Evolutionary conservation across 2,888 invertebrate genomes (phyloP).

Genomic region (Oscheius onirici): DNA sequence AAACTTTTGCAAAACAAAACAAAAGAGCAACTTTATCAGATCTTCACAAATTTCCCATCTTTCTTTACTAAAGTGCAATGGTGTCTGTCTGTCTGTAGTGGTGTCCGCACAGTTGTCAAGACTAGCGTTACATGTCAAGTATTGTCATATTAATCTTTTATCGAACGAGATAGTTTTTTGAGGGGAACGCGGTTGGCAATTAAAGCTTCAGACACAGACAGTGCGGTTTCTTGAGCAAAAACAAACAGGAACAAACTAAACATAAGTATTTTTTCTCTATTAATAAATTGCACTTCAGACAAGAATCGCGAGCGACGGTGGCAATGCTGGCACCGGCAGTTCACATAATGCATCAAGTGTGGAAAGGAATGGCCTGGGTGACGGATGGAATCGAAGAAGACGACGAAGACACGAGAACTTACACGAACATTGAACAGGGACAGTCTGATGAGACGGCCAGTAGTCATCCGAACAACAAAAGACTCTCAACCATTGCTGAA

Average conservation of each 20-base stretch:
- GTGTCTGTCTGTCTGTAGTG: no score
- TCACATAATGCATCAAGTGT: slow-evolving; percentile 71
- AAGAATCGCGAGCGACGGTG: slow-evolving; percentile 68
- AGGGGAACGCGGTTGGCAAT: no score
- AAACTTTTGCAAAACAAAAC: no score
- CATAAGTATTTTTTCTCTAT: not conserved
- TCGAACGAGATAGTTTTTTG: no score
- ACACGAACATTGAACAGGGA: slow-evolving; percentile 63
- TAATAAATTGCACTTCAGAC: slow-evolving; percentile 38
- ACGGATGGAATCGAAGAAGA: slow-evolving; percentile 71
- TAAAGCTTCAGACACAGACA: no score
- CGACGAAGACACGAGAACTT: slow-evolving; percentile 62
- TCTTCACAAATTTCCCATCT: no score
- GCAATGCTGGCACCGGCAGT: slow-evolving; percentile 70
- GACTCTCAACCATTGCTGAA: slow-evolving; percentile 68
- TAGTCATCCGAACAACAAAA: slow-evolving; percentile 40
- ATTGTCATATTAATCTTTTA: no score
- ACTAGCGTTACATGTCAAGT: no score
- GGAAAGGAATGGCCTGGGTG: slow-evolving; percentile 71
- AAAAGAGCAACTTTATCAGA: no score
- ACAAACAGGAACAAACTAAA: not conserved
- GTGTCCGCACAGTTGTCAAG: no score
- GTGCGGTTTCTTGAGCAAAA: no score
- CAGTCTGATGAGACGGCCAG: slow-evolving; percentile 58
- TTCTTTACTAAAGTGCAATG: no score